Conservation (phyloP, 2,888 invertebrate genomes). For the Pseudoips prasinana region DNA sequence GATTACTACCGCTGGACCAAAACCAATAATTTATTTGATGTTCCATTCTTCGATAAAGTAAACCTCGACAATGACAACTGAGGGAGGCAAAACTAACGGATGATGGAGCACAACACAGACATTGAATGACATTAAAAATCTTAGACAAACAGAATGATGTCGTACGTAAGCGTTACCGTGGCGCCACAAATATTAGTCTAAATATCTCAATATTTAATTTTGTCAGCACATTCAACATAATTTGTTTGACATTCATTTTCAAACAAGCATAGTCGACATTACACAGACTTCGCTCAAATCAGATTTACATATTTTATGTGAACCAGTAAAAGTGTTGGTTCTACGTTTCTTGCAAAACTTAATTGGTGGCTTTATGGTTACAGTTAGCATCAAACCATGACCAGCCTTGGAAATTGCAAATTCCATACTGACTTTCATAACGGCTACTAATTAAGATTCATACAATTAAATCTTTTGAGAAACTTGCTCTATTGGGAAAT, state of each 20-base stretch:
- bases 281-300: constrained; percentile 13
- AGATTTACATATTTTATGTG: constrained; percentile 23
- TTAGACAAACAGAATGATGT: neutral
- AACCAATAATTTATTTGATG: no score
- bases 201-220: constrained; percentile 26
- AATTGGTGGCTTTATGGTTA: constrained; percentile 18
- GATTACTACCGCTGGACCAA: no score
- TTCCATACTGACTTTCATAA: constrained; percentile 13
- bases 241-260: constrained; percentile 18
- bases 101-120: neutral
- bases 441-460: constrained; percentile 19
- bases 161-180: constrained; percentile 3
- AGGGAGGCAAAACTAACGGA: no score
- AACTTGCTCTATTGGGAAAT: constrained; percentile 18
- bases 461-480: constrained; percentile 13
- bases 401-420: constrained; percentile 30
- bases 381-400: constrained; percentile 21
- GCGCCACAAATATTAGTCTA: constrained; percentile 27
- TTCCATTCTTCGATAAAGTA: no score
- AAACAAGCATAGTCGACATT: constrained; percentile 19
- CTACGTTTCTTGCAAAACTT: constrained; percentile 22
- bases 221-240: constrained; percentile 12
- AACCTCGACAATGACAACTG: no score
- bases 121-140: no score
- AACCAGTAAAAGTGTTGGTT: constrained; percentile 6